Evolutionary conservation across 2,888 invertebrate species (phyloP).

Genomic region (Marasmarcha lunaedactyla): DNA sequence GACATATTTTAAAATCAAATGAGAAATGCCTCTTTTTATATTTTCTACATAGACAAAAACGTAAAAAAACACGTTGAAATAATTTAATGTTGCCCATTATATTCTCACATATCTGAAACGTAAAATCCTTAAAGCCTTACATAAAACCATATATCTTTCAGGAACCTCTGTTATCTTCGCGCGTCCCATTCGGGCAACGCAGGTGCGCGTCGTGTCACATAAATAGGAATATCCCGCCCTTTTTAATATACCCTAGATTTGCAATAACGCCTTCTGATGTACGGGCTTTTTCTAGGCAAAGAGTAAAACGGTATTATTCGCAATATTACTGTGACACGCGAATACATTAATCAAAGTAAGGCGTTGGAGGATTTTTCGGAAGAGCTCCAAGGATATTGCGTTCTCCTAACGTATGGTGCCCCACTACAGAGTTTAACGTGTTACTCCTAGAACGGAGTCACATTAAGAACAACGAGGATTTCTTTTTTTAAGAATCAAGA

Average conservation of each 20-base stretch:
- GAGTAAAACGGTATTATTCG: constrained; percentile 39
- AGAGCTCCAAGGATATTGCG: constrained; percentile 45
- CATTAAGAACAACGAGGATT: too few species aligned
- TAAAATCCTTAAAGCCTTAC: constrained; percentile 4
- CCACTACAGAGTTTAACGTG: constrained; percentile 33
- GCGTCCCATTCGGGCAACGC: constrained; percentile 23
- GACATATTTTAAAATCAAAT: too few species aligned
- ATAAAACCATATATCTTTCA: constrained; percentile 11
- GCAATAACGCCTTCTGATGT: constrained; percentile 51
- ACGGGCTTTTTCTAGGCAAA: constrained; percentile 33
- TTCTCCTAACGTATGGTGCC: constrained; percentile 46
- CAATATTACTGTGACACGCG: constrained; percentile 59
- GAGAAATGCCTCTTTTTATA: too few species aligned
- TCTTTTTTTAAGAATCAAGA: too few species aligned
- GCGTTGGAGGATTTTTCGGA: constrained; percentile 33
- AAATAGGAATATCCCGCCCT: constrained; percentile 46
- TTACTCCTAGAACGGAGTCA: too few species aligned
- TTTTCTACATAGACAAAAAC: too few species aligned
- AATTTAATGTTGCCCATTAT: too few species aligned
- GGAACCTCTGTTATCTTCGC: constrained; percentile 18
- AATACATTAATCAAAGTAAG: constrained; percentile 63
- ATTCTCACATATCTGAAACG: neutral
- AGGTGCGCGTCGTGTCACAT: constrained; percentile 45
- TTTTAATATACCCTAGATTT: constrained; percentile 69
- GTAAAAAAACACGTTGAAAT: too few species aligned